These are phyloP conservation scores for Anguilla japonica DNA, from an alignment of 2,113 vertebrate species.

Conservation along the genomic window DNA sequence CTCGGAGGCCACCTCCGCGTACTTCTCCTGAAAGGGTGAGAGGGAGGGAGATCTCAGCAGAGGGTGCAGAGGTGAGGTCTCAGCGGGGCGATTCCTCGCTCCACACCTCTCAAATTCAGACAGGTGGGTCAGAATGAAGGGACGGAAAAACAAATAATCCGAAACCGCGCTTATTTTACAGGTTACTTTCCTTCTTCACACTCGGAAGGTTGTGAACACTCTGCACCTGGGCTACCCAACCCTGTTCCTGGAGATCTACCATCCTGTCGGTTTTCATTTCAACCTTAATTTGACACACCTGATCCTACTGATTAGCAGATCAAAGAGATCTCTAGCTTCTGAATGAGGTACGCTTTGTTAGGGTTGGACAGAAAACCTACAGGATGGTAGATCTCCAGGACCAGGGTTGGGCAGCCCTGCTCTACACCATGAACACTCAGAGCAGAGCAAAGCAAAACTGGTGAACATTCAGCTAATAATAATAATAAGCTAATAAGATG, in stretches of 20 bases:
- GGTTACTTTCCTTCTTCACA: too few relatives aligned
- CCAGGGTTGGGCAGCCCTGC: too few relatives aligned
- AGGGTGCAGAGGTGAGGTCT: not conserved
- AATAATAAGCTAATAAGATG: not conserved
- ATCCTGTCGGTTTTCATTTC: too few relatives aligned
- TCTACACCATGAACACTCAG: not conserved
- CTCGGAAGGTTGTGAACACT: not conserved
- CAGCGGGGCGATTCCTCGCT: not conserved
- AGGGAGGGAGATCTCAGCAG: not conserved
- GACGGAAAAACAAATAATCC: not conserved
- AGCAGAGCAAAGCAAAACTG: not conserved
- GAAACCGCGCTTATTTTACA: not conserved
- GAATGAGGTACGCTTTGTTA: too few relatives aligned
- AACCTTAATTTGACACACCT: too few relatives aligned
- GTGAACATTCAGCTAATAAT: not conserved
- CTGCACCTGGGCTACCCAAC: not conserved
- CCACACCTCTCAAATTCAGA: not conserved
- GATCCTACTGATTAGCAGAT: too few relatives aligned
- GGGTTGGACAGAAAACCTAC: too few relatives aligned
- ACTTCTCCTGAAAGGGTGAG: conserved; percentile 83
- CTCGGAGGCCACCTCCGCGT: conserved; percentile 89
- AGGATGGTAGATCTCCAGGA: not conserved
- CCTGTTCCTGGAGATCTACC: not conserved
- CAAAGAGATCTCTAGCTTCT: too few relatives aligned
- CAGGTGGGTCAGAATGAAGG: not conserved